Percentiles rank a stretch among this genome's conserved stretches.
Conservation (phyloP, 1,140 invertebrate genomes). For the Drosophila rhopaloa region DNA sequence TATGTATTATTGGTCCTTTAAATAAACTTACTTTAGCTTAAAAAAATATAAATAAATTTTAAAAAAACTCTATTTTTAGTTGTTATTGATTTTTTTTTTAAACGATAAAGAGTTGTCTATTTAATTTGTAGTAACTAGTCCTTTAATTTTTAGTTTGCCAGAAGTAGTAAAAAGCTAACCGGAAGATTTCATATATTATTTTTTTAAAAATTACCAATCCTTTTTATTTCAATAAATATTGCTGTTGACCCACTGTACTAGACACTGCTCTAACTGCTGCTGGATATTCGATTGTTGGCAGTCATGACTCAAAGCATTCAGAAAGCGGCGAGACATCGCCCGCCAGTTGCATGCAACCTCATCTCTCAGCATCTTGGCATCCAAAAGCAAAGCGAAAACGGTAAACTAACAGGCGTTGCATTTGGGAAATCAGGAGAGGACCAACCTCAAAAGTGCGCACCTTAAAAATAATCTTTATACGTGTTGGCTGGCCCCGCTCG, state of each 20-base stretch:
- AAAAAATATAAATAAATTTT: no score
- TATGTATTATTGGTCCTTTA: no score
- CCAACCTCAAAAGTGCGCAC: conserved; percentile 82
- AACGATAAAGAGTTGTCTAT: no score
- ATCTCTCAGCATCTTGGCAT: conserved; percentile 63
- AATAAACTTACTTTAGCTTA: no score
- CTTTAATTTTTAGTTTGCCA: no score
- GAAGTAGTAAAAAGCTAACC: no score
- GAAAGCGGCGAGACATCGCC: conserved; percentile 64
- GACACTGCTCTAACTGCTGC: conserved; percentile 49
- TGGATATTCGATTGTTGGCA: conserved; percentile 80
- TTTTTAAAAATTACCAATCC: neutral
- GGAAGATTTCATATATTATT: no score
- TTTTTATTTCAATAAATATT: neutral
- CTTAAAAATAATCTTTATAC: conserved; percentile 82
- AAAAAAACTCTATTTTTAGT: no score
- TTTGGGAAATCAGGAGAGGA: conserved; percentile 81
- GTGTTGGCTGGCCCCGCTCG: conserved; percentile 62
- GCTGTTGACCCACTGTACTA: conserved; percentile 3
- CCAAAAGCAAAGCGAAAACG: conserved; percentile 60
- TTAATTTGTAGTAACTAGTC: no score
- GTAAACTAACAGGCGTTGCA: conserved; percentile 81
- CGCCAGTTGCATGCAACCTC: conserved; percentile 77
- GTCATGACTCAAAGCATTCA: conserved; percentile 79
- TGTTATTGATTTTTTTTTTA: no score